Base-by-base conservation (phyloP, 1,140 invertebrate species). In the Vanessa tameamea region DNA sequence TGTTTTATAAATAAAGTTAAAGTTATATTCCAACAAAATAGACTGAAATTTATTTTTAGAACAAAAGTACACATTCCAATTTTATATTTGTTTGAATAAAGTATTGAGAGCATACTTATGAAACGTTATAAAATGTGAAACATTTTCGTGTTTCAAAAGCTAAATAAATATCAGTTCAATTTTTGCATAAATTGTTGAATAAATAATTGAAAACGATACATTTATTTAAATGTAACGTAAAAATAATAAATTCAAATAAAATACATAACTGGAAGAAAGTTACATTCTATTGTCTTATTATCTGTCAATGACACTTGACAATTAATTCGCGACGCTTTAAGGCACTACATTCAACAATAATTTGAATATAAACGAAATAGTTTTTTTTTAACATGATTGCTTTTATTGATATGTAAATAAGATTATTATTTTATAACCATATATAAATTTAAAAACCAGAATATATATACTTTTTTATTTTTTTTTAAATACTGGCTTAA, bases 361-460 rank as follows among this genome's bases (percentile, higher is more conserved):
- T 67, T 67, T 67, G 13, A 67, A 67, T 55, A n/a, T 13, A 23
- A 51, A 51, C 65, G 65, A n/a, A 53, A 20, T 43, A 67, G n/a
- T 67, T 67, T 55, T 67, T 37, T 61, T 16, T 47, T 47, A 53
- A 67, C 75, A 84, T 86, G 82, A 72, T 82, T 23, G 80, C 84
- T 20, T 61, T 78, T 48, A 68, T 80, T 61, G 80, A 82, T 47
- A 81, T 83, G 83, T 85, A 85, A 86, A 66, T 72, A 64, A 55
- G 5, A 15, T n/a, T 26, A 8, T 61, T 26, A 59, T 31, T 26
- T 11, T 23, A 23, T 26, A 57, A 57, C n/a, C n/a, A 57, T 26
- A 26, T 26, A 57, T 57, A 23, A 57, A 57, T 53, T 3, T 43
- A 43, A 43, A 53, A 53, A 53, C 50, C n/a, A 53, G 6, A 70